Percentiles rank a stretch among this genome's conserved stretches.
phyloP scores from a whole-genome alignment of 2,888 invertebrate genomes.

The Dastarcus helophoroides region DNA sequence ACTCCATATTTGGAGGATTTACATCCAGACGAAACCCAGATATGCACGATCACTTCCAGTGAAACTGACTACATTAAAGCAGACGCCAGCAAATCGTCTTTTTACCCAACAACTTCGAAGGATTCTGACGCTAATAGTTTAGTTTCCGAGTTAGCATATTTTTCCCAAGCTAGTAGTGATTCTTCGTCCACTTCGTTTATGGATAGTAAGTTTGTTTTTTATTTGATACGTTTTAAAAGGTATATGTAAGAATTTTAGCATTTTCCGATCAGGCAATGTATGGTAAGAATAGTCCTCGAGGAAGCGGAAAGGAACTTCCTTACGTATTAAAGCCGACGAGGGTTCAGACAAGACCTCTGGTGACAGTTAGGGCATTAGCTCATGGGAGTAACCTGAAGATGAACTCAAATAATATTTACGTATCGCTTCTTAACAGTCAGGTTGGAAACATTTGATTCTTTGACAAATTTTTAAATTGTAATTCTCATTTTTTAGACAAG shows the following conservation, averaged over 20 bases:
- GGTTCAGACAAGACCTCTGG: constrained; percentile 25
- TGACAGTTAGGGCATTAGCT: constrained; percentile 27
- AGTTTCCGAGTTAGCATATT: constrained; percentile 24
- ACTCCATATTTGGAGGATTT: constrained; percentile 27
- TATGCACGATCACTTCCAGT: constrained; percentile 21
- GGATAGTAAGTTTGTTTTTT: constrained; percentile 19
- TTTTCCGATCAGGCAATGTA: too few species aligned
- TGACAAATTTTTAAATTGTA: neutral
- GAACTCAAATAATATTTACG: constrained; percentile 24
- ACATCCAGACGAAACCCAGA: constrained; percentile 20
- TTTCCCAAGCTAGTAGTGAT: constrained; percentile 19
- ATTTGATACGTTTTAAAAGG: too few species aligned
- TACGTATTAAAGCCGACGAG: constrained; percentile 18
- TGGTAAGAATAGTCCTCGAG: too few species aligned
- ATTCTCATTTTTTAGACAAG: constrained; percentile 11
- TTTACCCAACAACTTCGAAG: constrained; percentile 2
- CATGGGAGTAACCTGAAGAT: constrained; percentile 26
- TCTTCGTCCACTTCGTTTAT: constrained; percentile 22
- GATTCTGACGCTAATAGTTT: constrained; percentile 8
- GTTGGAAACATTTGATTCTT: constrained; percentile 10
- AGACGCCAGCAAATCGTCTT: neutral
- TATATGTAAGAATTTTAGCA: too few species aligned
- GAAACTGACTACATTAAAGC: constrained; percentile 11
- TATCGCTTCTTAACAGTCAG: constrained; percentile 24
- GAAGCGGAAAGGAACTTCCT: constrained; percentile 6